Evolutionary conservation across 2,113 vertebrate genomes (phyloP).

Genomic region (Charina bottae): DNA sequence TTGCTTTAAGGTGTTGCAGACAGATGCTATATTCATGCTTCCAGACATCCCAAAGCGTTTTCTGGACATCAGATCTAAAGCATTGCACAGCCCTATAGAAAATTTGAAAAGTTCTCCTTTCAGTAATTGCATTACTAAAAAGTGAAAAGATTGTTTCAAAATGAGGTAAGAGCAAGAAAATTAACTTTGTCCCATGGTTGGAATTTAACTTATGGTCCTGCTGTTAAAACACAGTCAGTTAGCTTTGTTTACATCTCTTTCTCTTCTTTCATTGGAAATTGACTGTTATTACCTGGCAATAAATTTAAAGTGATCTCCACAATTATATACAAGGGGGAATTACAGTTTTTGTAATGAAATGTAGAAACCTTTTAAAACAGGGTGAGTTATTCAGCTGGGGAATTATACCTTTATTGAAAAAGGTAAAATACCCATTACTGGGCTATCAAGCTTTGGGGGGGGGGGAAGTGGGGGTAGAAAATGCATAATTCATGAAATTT

Average conservation of each 20-base stretch:
- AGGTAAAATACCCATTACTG: rapidly evolving
- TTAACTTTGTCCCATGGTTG: background rate
- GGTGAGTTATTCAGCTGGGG: rapidly evolving
- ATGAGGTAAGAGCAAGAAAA: background rate
- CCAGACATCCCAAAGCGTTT: background rate
- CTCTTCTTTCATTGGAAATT: background rate
- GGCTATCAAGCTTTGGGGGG: background rate
- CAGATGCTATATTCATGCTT: background rate
- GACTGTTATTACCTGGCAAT: background rate
- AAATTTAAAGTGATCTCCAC: background rate
- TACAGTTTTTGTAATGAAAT: background rate
- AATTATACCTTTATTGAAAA: background rate
- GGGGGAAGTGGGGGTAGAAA: background rate
- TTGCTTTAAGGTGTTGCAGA: background rate
- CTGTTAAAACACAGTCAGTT: background rate
- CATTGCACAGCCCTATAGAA: background rate
- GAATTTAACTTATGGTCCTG: background rate
- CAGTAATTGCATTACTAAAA: background rate
- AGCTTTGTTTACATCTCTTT: background rate
- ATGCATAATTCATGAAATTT: background rate
- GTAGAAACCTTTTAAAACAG: background rate
- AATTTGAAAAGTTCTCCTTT: background rate
- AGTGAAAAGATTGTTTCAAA: background rate
- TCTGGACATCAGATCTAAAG: too few species aligned
- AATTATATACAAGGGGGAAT: background rate